These are phyloP conservation scores for Tauraco erythrolophus DNA, from an alignment of 2,113 vertebrate species.

Conservation along the genomic window DNA sequence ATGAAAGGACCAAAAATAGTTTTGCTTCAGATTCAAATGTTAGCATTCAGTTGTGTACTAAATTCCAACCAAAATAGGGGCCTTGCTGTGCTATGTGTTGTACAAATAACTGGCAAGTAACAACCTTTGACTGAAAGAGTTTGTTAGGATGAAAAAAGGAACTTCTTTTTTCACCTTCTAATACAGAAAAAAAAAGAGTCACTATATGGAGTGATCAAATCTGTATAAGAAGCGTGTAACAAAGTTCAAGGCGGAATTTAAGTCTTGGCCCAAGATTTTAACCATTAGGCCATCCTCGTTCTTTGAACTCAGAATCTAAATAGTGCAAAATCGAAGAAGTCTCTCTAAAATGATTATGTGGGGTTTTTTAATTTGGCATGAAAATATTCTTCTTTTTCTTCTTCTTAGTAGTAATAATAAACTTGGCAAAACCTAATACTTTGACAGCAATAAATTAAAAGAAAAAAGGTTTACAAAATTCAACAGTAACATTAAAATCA, in stretches of 20 bases:
- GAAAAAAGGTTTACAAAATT: background rate
- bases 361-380: background rate
- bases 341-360: background rate
- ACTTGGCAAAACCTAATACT: background rate
- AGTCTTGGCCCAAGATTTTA: background rate
- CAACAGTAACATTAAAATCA: background rate
- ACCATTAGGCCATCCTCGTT: background rate
- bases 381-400: background rate
- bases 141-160: background rate
- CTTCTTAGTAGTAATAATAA: no score
- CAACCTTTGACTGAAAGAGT: background rate
- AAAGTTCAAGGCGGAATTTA: background rate
- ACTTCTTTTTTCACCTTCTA: background rate
- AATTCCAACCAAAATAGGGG: background rate
- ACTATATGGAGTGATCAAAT: background rate
- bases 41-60: background rate
- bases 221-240: background rate
- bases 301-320: background rate
- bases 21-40: slow-evolving; percentile 34
- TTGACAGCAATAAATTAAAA: background rate
- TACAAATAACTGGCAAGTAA: background rate
- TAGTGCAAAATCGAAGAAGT: background rate
- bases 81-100: background rate
- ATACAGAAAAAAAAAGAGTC: background rate
- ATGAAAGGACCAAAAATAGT: background rate